Evolutionary conservation across 2,113 vertebrate species (phyloP), one percentile per base, ranked within the genome.

Genomic region (Isichthys henryi): DNA sequence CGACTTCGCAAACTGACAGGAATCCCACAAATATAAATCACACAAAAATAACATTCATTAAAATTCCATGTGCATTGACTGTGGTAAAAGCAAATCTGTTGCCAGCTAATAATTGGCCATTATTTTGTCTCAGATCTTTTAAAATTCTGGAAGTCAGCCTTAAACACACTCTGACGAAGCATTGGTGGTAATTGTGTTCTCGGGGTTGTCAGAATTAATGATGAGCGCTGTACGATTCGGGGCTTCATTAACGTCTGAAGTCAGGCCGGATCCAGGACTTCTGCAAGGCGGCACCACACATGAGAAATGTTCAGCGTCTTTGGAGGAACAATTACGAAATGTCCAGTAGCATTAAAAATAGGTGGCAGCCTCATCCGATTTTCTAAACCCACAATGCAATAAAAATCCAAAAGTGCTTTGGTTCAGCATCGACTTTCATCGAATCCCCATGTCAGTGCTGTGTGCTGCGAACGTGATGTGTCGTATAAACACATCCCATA

Each of bases 201-300:
- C 88, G 53, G 45, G 83, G 84, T 39, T 90, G 91, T 89, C 90
- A 88, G 80, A 89, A 88, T 90, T 89, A 89, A 90, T 91, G 89
- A 89, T 80, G 86, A 80, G 82, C 82, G 74, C 52, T 84, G 89
- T 88, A 45, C 52, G n/a, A 53, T 19, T 90, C 50, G 56, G 21
- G 31, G 43, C 45, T 90, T 66, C 90, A 52, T 66, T 90, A n/a
- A 84, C 58, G 86, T 87, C 58, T 88, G 77, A 82, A 88, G 27
- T 87, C 45, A 31, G 4, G 84, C 49, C 27, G 23, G 49, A 86
- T 53, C 49, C 35, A n/a, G 31, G 21, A 31, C 53, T 62, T 92
- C 86, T 82, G 45, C 46, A 87, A 17, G 31, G 50, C 5, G n/a
- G 45, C 11, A 85, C 45, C 46, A 50, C n/a, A 48, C 83, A n/a